A percentile compares a stretch with the other conserved stretches of the same genome.
These are phyloP conservation scores for Lamprologus tigripictilis DNA, from an alignment of 2,113 vertebrate genomes.

Conservation along the genomic window DNA sequence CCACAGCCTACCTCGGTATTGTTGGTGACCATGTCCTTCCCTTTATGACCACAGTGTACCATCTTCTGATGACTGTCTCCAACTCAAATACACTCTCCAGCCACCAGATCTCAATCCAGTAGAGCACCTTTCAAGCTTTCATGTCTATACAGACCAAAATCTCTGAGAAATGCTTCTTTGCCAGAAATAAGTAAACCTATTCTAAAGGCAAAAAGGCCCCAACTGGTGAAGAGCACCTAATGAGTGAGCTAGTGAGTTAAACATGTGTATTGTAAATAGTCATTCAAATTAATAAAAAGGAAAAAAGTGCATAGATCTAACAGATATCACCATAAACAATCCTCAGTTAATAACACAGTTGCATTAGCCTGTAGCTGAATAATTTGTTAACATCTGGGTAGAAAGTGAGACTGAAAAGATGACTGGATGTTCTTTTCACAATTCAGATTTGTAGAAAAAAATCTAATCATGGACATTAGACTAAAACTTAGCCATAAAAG, in stretches of 20 bases:
- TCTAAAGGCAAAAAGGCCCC: neutral
- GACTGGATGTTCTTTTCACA: neutral
- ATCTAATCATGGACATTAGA: neutral
- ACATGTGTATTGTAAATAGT: fast-evolving
- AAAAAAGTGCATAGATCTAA: fast-evolving
- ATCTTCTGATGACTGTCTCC: neutral
- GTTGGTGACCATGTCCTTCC: neutral
- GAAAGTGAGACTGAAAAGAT: neutral
- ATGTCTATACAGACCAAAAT: neutral
- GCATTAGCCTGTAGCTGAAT: neutral
- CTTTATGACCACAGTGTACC: neutral
- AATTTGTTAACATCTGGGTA: neutral
- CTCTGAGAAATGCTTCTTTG: neutral
- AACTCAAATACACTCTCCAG: neutral
- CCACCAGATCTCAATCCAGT: neutral
- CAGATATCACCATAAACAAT: neutral
- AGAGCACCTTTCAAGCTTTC: neutral
- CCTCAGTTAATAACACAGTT: neutral
- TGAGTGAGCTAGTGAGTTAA: neutral
- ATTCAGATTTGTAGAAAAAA: neutral
- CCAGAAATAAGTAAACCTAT: neutral
- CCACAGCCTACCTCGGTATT: neutral
- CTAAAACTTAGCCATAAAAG: neutral
- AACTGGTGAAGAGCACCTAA: neutral
- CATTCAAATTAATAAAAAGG: neutral